Evolutionary conservation across 2,888 invertebrate species (phyloP).

Genomic region (Stenotaenia linearis): DNA sequence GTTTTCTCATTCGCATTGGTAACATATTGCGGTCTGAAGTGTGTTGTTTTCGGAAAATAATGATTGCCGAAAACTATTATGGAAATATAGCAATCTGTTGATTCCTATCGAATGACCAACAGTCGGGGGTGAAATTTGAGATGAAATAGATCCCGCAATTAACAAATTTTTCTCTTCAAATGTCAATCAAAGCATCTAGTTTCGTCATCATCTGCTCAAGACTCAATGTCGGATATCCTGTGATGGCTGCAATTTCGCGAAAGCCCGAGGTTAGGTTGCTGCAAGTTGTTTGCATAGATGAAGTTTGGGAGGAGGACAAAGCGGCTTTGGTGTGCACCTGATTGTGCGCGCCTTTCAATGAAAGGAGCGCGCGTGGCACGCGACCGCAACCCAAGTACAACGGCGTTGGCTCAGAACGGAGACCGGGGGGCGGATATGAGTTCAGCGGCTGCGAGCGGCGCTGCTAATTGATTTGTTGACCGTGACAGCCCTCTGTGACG

Average conservation of each 20-base stretch:
- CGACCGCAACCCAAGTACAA: not conserved
- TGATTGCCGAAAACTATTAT: too few species aligned
- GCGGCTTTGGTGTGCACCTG: not conserved
- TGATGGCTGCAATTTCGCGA: not conserved
- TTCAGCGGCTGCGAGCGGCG: not conserved
- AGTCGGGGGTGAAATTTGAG: not conserved
- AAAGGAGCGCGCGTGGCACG: not conserved
- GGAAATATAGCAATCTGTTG: not conserved
- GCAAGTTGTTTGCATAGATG: not conserved
- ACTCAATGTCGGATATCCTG: not conserved
- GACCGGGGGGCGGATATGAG: not conserved
- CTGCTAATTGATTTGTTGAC: not conserved
- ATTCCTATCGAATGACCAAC: not conserved
- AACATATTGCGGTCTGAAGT: not conserved
- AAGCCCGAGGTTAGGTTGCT: not conserved
- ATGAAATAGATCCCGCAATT: not conserved
- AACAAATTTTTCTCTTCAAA: not conserved
- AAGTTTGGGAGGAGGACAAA: not conserved
- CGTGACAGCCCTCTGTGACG: not conserved
- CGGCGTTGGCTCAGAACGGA: not conserved
- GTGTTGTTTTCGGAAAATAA: too few species aligned
- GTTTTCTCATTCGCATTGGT: not conserved
- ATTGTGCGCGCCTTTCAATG: not conserved
- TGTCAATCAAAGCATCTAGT: not conserved
- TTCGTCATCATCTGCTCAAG: not conserved